Conservation (phyloP, 2,888 invertebrate species). For the Dolomedes plantarius region DNA sequence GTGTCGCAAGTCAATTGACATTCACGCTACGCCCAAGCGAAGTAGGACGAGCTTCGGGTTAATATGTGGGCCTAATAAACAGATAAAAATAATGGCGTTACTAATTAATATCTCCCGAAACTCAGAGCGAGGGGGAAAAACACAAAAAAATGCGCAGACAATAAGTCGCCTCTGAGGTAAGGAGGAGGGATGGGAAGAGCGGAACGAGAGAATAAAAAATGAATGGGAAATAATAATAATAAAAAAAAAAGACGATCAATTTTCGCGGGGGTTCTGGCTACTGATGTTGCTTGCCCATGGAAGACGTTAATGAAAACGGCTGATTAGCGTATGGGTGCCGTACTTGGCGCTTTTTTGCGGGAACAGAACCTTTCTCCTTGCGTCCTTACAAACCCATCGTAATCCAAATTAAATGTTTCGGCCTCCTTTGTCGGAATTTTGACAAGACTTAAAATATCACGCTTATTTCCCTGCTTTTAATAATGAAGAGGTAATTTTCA, state of each 20-base stretch:
- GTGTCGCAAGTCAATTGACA: background rate
- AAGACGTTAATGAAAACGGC: too few relatives aligned
- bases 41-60: background rate
- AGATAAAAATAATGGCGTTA: background rate
- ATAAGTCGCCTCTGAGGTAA: background rate
- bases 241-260: conserved; percentile 22
- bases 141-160: background rate
- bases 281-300: background rate
- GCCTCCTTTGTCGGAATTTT: too few relatives aligned
- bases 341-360: too few relatives aligned
- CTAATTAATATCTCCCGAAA: conserved; percentile 1
- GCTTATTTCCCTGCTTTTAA: too few relatives aligned
- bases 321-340: too few relatives aligned
- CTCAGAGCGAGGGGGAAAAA: background rate
- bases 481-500: too few relatives aligned
- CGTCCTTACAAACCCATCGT: too few relatives aligned
- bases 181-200: background rate
- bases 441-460: too few relatives aligned
- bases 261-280: conserved; percentile 27
- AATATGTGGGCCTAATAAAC: background rate
- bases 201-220: too few relatives aligned
- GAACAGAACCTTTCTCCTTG: too few relatives aligned
- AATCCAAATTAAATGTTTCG: too few relatives aligned
- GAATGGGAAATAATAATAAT: background rate
- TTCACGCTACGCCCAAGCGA: background rate